Conservation (phyloP, 2,797 vertebrate genomes). For the Catamblyrhynchus diadema region DNA sequence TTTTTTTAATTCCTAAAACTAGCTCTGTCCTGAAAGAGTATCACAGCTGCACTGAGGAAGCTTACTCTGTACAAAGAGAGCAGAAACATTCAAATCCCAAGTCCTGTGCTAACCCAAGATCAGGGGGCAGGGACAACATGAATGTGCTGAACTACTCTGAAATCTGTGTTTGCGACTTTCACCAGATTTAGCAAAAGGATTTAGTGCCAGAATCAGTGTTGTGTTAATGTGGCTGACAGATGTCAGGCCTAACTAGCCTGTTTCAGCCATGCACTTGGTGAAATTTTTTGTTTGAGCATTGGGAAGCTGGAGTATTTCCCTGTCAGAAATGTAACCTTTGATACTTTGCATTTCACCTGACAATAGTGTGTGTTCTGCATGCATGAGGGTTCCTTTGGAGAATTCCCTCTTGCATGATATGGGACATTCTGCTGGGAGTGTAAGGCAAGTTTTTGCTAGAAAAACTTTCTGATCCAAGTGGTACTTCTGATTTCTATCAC, state of each 20-base stretch:
- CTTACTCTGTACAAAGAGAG: neutral
- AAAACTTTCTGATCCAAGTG: neutral
- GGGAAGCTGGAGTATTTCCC: neutral
- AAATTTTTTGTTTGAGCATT: neutral
- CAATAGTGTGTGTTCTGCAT: neutral
- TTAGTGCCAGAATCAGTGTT: neutral
- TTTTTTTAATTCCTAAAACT: neutral
- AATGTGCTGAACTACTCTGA: neutral
- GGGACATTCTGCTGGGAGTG: accelerated
- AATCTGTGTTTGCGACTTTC: neutral
- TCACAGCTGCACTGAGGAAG: neutral
- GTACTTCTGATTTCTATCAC: neutral
- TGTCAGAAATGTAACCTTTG: accelerated
- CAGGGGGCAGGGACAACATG: neutral
- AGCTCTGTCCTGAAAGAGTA: neutral
- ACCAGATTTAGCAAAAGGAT: neutral
- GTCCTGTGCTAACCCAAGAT: neutral
- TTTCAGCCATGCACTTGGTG: neutral
- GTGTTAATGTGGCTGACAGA: neutral
- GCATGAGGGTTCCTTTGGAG: neutral
- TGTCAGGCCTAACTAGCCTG: neutral
- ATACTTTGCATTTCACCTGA: neutral
- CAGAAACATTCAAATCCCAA: neutral
- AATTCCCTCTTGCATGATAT: neutral
- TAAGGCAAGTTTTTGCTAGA: neutral